These are phyloP conservation scores for Podarcis siculus DNA, from an alignment of 2,797 vertebrate genomes.

Conservation along the genomic window DNA sequence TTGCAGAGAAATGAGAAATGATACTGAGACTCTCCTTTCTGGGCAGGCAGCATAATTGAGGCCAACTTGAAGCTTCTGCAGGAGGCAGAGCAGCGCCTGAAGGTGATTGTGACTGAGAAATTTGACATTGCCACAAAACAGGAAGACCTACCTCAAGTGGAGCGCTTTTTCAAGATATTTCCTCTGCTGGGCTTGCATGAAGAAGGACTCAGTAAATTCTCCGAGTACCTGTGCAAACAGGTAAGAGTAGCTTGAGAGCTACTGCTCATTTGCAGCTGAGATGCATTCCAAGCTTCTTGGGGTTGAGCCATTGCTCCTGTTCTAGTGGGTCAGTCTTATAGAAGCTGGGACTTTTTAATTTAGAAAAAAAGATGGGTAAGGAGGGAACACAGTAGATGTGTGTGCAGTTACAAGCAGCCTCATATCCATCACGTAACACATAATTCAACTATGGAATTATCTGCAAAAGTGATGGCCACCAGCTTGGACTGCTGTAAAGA, in stretches of 20 bases:
- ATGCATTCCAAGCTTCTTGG: neutral
- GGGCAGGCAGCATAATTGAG: slow-evolving; percentile 90
- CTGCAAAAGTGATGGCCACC: too few species aligned
- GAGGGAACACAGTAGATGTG: too few species aligned
- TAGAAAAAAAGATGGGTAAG: too few species aligned
- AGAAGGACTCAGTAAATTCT: slow-evolving; percentile 94
- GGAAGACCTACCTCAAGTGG: slow-evolving; percentile 92
- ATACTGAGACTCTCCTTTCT: slow-evolving; percentile 25
- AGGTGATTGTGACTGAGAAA: slow-evolving; percentile 90
- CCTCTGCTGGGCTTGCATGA: slow-evolving; percentile 94
- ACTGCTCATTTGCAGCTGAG: too few species aligned
- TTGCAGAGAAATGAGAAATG: accelerated
- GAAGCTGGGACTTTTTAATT: too few species aligned
- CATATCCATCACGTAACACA: too few species aligned
- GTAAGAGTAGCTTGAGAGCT: slow-evolving; percentile 67
- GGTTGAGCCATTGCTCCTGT: too few species aligned
- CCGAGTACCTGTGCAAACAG: slow-evolving; percentile 95
- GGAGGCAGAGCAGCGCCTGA: slow-evolving; percentile 94
- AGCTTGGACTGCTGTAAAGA: too few species aligned
- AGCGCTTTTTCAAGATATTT: slow-evolving; percentile 98
- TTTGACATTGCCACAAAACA: slow-evolving; percentile 89
- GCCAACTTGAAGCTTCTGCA: slow-evolving; percentile 93
- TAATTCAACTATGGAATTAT: too few species aligned
- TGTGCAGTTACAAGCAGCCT: too few species aligned
- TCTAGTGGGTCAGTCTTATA: too few species aligned